A percentile compares a stretch with the other conserved stretches of the same genome.
Conservation (phyloP, 1,140 invertebrate species). For the Ostrea denselamellosa region DNA sequence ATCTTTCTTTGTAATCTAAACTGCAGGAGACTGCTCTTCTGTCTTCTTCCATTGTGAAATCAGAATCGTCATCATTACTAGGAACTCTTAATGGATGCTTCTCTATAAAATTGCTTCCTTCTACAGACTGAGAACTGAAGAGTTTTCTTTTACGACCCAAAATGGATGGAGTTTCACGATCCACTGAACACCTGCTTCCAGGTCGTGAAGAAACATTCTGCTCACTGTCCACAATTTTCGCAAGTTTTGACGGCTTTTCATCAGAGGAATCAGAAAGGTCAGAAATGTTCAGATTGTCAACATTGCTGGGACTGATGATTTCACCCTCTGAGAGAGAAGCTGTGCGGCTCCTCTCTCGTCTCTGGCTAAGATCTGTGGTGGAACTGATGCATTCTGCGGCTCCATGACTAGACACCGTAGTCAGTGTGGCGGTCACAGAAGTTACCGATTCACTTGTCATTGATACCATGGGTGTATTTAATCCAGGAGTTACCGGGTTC, state of each 20-base stretch:
- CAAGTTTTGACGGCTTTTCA: slow-evolving; percentile 56
- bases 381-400: not conserved
- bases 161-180: slow-evolving; percentile 49
- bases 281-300: not conserved
- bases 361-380: not conserved
- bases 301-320: slow-evolving; percentile 36
- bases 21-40: slow-evolving; percentile 40
- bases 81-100: not conserved
- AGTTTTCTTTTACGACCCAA: slow-evolving; percentile 55
- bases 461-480: not conserved
- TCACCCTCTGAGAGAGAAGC: slow-evolving; percentile 47
- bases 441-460: not conserved
- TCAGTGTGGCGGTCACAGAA: not conserved
- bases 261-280: slow-evolving; percentile 31
- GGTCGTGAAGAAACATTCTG: slow-evolving; percentile 54
- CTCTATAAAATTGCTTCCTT: slow-evolving; percentile 9
- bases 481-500: slow-evolving; percentile 21
- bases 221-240: slow-evolving; percentile 52
- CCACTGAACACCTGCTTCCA: slow-evolving; percentile 53
- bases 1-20: slow-evolving; percentile 28
- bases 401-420: not conserved
- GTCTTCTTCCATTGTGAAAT: slow-evolving; percentile 22
- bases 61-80: not conserved
- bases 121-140: slow-evolving; percentile 7
- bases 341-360: slow-evolving; percentile 42